A percentile compares a stretch with the other conserved stretches of the same genome.
Conservation (phyloP, 92 coral and sea anemone species). For the Phenganax stokvisi region DNA sequence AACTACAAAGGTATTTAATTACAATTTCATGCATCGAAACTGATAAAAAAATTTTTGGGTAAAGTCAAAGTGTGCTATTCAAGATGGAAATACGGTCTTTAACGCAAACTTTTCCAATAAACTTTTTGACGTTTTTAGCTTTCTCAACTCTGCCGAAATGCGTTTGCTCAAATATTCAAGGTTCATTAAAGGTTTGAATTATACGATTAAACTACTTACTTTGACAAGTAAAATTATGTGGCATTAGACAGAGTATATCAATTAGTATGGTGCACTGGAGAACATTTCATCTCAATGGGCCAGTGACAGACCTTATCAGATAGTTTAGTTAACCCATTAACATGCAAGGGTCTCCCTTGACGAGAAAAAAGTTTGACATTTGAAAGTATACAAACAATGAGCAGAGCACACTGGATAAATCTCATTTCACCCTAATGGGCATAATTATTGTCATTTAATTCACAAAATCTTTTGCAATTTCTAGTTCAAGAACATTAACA, state of each 20-base stretch:
- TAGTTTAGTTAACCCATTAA: too few relatives aligned
- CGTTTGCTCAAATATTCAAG: conserved; percentile 1
- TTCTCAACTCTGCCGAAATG: conserved; percentile 8
- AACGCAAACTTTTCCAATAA: not conserved
- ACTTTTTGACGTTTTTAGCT: conserved; percentile 1
- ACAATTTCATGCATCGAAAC: not conserved
- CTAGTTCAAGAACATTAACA: conserved; percentile 17
- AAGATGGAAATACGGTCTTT: not conserved
- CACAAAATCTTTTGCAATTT: not conserved
- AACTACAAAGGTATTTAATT: conserved; percentile 21
- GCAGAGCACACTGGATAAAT: too few relatives aligned
- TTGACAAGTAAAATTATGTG: not conserved
- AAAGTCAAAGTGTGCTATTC: not conserved
- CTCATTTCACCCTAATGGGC: not conserved
- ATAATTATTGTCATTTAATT: not conserved
- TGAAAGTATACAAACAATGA: too few relatives aligned
- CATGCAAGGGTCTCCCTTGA: too few relatives aligned
- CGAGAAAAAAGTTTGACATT: too few relatives aligned
- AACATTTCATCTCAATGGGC: not conserved
- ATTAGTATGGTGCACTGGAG: not conserved
- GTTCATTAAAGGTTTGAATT: conserved; percentile 17
- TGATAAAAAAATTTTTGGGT: not conserved
- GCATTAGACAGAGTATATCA: not conserved
- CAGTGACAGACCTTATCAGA: too few relatives aligned
- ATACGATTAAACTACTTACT: not conserved